These are phyloP conservation scores for Drymonia ruficornis DNA, from an alignment of 2,888 invertebrate species.

Conservation along the genomic window DNA sequence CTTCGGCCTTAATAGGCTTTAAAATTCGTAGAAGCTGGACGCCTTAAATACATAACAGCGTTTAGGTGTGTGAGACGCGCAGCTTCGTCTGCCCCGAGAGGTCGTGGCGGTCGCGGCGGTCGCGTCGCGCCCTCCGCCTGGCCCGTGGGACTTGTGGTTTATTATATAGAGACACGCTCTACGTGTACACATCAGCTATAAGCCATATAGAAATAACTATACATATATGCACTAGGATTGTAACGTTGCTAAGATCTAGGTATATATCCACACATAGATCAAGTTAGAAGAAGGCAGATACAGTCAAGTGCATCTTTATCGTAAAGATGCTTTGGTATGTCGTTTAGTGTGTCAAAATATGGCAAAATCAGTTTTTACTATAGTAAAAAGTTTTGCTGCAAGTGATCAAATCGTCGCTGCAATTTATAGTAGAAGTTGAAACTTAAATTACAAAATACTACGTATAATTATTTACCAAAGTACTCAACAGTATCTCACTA, in stretches of 20 bases:
- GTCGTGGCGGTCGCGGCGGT: slow-evolving; percentile 69
- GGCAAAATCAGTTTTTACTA: no score
- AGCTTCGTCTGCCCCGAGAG: slow-evolving; percentile 40
- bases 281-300: no score
- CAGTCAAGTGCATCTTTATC: neutral
- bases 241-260: no score
- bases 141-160: slow-evolving; percentile 48
- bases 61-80: slow-evolving; percentile 6
- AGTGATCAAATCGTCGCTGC: neutral
- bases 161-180: slow-evolving; percentile 23
- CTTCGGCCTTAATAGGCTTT: no score
- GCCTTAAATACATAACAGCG: neutral
- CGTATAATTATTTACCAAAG: neutral
- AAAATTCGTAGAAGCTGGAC: no score
- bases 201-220: neutral
- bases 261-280: no score
- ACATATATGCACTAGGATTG: no score
- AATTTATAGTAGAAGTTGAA: neutral
- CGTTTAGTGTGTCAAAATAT: no score
- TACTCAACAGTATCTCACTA: slow-evolving; percentile 11
- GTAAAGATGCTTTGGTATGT: no score
- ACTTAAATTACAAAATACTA: neutral
- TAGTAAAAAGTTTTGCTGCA: no score
- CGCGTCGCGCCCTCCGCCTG: slow-evolving; percentile 50
- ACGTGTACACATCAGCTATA: slow-evolving; percentile 16